These are phyloP conservation scores for Lasioglossum malachurum DNA, from an alignment of 2,888 invertebrate genomes.

Conservation along the genomic window DNA sequence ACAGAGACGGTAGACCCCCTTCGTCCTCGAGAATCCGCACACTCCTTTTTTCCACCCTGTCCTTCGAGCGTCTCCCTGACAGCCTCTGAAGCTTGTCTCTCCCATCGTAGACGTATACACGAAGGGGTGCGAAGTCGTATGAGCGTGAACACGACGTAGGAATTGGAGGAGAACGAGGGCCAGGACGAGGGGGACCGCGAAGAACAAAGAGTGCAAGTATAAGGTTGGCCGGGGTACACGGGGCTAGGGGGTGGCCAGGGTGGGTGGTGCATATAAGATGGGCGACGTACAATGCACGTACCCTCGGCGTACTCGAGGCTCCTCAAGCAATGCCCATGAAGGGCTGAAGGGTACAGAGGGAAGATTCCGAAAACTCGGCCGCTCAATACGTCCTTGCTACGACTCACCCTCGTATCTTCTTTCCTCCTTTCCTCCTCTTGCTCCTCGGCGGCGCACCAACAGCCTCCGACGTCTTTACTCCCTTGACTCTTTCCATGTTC, in stretches of 20 bases:
- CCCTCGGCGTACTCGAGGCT: conserved; percentile 83
- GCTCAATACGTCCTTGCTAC: conserved; percentile 80
- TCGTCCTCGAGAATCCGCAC: conserved; percentile 76
- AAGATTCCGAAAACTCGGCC: conserved; percentile 83
- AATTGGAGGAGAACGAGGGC: conserved; percentile 73
- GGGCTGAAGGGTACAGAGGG: conserved; percentile 74
- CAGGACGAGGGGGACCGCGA: conserved; percentile 77
- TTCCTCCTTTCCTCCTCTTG: conserved; percentile 59
- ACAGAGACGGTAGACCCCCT: conserved; percentile 73
- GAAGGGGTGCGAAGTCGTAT: conserved; percentile 83
- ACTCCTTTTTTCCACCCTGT: conserved; percentile 59
- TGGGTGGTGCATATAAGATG: conserved; percentile 85
- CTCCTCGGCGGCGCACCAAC: conserved; percentile 7
- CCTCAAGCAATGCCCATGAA: conserved; percentile 81
- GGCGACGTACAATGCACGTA: conserved; percentile 84
- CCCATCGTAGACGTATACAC: conserved; percentile 75
- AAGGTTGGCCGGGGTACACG: conserved; percentile 78
- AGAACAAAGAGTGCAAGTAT: conserved; percentile 84
- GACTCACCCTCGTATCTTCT: conserved; percentile 72
- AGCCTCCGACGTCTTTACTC: conserved; percentile 26
- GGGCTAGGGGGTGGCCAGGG: conserved; percentile 73
- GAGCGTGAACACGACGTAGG: conserved; percentile 77
- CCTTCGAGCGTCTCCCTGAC: conserved; percentile 56
- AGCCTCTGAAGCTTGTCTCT: conserved; percentile 64
- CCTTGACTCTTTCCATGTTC: conserved; percentile 10